Evolutionary conservation across 2,888 invertebrate species (phyloP).

Genomic region (Myopa testacea): DNA sequence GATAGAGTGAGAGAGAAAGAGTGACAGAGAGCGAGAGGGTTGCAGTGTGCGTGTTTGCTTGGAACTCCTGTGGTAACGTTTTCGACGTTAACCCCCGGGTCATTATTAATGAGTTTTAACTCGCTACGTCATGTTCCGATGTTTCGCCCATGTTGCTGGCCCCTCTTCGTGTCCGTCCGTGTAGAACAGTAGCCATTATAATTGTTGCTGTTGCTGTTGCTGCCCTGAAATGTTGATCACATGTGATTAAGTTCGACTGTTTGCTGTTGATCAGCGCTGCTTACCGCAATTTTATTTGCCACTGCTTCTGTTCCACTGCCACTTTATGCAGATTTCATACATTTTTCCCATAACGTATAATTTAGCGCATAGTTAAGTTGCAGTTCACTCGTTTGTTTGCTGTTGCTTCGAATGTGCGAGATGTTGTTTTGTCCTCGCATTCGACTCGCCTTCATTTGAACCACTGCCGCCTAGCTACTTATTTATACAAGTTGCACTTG

Average conservation of each 20-base stretch:
- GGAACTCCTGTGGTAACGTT: conserved; percentile 21
- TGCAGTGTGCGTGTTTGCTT: background rate
- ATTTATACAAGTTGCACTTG: background rate
- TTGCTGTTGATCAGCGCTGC: conserved; percentile 21
- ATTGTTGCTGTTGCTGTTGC: background rate
- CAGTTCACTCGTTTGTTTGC: conserved; percentile 1
- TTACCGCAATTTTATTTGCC: background rate
- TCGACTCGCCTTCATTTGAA: background rate
- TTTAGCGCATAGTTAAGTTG: conserved; percentile 1
- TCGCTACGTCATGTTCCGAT: conserved; percentile 32
- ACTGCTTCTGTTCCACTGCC: background rate
- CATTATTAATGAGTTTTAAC: conserved; percentile 42
- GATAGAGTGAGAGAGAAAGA: too few species aligned
- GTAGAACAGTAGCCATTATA: conserved; percentile 30
- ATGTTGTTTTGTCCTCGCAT: background rate
- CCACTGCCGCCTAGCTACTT: background rate
- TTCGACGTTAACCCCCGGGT: conserved; percentile 43
- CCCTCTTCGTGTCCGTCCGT: background rate
- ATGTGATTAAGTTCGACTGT: conserved; percentile 36
- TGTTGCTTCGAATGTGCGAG: background rate
- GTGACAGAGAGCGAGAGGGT: too few species aligned
- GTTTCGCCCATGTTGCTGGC: background rate
- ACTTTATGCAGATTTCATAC: background rate
- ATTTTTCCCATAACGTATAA: conserved; percentile 8
- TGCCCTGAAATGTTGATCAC: conserved; percentile 25